These are phyloP conservation scores for Druceiella hillmani DNA, from an alignment of 2,888 invertebrate genomes.

Conservation along the genomic window DNA sequence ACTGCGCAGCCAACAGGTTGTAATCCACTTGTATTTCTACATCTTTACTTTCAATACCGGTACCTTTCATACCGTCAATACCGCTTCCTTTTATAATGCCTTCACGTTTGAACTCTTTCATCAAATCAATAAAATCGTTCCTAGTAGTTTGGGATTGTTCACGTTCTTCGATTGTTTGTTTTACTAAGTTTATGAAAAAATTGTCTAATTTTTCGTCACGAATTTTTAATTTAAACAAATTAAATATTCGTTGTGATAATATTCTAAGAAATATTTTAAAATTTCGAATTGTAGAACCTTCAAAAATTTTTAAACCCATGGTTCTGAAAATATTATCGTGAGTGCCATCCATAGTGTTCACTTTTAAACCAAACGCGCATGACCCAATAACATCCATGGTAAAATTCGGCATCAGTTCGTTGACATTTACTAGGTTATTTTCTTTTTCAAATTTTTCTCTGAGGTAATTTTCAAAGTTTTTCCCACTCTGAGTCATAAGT, in stretches of 20 bases:
- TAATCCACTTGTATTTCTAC: constrained; percentile 28
- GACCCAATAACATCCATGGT: no score
- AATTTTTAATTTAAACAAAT: not conserved
- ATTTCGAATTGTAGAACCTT: no score
- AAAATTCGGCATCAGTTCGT: no score
- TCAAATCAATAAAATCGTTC: constrained; percentile 34
- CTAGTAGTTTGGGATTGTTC: constrained; percentile 27
- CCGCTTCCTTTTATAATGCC: constrained; percentile 30
- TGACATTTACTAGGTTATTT: not conserved
- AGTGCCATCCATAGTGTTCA: no score
- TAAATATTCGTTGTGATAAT: constrained; percentile 5
- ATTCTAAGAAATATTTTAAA: constrained; percentile 24
- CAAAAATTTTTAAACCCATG: no score
- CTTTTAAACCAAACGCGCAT: no score
- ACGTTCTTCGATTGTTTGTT: constrained; percentile 25
- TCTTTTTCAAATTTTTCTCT: not conserved
- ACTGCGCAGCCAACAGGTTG: constrained; percentile 39
- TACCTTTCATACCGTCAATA: constrained; percentile 26
- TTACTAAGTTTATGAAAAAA: constrained; percentile 8
- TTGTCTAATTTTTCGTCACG: not conserved
- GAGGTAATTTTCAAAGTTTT: not conserved
- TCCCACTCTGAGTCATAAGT: not conserved
- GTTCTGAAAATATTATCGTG: no score
- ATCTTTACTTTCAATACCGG: constrained; percentile 5
- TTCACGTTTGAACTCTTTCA: constrained; percentile 30